Percentiles rank a stretch among this genome's conserved stretches.
Evolutionary conservation across 2,888 invertebrate genomes (phyloP).

Genomic region (Sycophila texana): DNA sequence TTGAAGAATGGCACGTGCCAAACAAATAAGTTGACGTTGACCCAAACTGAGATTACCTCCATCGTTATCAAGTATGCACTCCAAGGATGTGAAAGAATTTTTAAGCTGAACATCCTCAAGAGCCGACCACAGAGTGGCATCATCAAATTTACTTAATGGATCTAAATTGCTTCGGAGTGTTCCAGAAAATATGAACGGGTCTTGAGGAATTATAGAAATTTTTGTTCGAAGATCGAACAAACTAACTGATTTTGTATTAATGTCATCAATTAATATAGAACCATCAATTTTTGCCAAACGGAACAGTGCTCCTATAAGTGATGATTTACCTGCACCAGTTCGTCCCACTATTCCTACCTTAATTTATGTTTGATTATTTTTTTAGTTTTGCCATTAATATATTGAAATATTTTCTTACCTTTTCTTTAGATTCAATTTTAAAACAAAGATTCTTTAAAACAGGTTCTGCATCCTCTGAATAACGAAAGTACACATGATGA

Average conservation of each 20-base stretch:
- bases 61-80: slow-evolving; percentile 83
- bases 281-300: slow-evolving; percentile 87
- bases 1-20: slow-evolving; percentile 91
- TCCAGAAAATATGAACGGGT: slow-evolving; percentile 90
- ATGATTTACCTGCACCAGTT: slow-evolving; percentile 93
- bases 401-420: slow-evolving; percentile 75
- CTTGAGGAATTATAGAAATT: slow-evolving; percentile 95
- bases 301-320: slow-evolving; percentile 88
- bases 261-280: slow-evolving; percentile 84
- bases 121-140: slow-evolving; percentile 90
- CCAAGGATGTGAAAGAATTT: slow-evolving; percentile 80
- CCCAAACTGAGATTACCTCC: slow-evolving; percentile 92
- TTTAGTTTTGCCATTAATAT: slow-evolving; percentile 73
- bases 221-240: slow-evolving; percentile 86
- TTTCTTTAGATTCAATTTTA: slow-evolving; percentile 82
- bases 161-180: slow-evolving; percentile 90
- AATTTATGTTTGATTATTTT: too few species aligned
- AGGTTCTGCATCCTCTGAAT: slow-evolving; percentile 80
- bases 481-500: slow-evolving; percentile 81
- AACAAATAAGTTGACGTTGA: slow-evolving; percentile 90
- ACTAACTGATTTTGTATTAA: slow-evolving; percentile 83
- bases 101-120: slow-evolving; percentile 87
- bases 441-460: slow-evolving; percentile 86
- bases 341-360: slow-evolving; percentile 90
- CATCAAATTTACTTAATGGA: slow-evolving; percentile 85